Base-by-base conservation (phyloP, 2,797 vertebrate genomes). In the Prionace glauca region DNA sequence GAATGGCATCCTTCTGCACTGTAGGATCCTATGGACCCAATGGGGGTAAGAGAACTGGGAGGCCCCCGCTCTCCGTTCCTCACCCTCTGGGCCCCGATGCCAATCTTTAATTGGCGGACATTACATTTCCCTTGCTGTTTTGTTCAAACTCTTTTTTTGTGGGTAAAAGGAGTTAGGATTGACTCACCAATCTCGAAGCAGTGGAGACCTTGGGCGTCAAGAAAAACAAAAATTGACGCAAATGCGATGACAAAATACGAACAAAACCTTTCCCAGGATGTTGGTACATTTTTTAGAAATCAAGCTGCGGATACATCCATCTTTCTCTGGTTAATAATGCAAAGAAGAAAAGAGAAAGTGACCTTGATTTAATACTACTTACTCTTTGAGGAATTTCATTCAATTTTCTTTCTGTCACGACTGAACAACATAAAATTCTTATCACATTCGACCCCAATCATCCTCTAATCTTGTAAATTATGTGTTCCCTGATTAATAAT, bases 401-500 rank as follows among this genome's bases (percentile, higher is more conserved):
- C 90, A 92, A 92, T 92, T 92, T 92, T 92, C 62, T 69, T 69
- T 41, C 62, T 69, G 62, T 24, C 62, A 92, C n/a, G 10, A 41
- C 65, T 41, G 90, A 92, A 92, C 62, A 92, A 92, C n/a, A n/a
- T 24, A 41, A 24, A 69, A 41, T 24, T 67, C 65, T 92, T 92
- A 20, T n/a, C 62, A 65, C 65, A 41, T 92, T 92, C 90, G n/a
- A 41, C 62, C 90, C 62, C 90, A 92, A 92, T 69, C 62, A 92
- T 24, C n/a, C 4, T 36, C 90, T 92, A 92, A 92, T 92, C 36
- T 92, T 36, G 65, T 92, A 36, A 69, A 41, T 92, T 92, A 92
- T 92, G 90, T 12, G 90, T 65, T 41, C 29, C n/a, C n/a, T 69
- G n/a, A 62, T 69, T 67, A 92, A 92, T 92, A 92, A 92, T 92